Evolutionary conservation across 2,888 invertebrate species (phyloP).

Genomic region (Aproaerema taeniolella): DNA sequence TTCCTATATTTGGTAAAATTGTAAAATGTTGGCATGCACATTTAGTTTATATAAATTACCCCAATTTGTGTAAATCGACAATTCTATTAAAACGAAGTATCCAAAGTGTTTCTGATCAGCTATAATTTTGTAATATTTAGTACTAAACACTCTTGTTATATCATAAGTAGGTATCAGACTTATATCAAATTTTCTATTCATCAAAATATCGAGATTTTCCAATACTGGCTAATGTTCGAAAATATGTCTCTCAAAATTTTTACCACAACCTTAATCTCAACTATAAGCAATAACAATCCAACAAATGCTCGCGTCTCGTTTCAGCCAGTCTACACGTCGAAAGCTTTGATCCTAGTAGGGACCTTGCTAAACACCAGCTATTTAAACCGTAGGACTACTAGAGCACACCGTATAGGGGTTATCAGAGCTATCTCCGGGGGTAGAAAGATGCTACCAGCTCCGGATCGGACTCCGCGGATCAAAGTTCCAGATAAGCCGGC

Average conservation of each 20-base stretch:
- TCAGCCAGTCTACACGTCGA: constrained; percentile 44
- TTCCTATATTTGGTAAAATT: constrained; percentile 33
- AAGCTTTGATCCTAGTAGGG: constrained; percentile 34
- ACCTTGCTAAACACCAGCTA: constrained; percentile 40
- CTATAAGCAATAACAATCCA: constrained; percentile 70
- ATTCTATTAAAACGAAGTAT: background rate
- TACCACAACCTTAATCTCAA: constrained; percentile 72
- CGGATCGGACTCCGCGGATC: constrained; percentile 71
- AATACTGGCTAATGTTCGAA: constrained; percentile 68
- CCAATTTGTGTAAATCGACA: constrained; percentile 5
- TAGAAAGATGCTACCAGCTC: constrained; percentile 52
- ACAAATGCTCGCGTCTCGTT: constrained; percentile 39
- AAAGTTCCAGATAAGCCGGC: constrained; percentile 70
- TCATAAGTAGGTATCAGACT: constrained; percentile 59
- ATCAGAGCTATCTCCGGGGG: constrained; percentile 40
- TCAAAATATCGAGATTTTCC: constrained; percentile 63
- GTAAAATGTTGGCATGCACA: constrained; percentile 33
- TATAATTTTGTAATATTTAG: constrained; percentile 28
- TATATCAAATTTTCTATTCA: constrained; percentile 43
- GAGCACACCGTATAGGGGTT: constrained; percentile 38
- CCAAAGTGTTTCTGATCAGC: constrained; percentile 14
- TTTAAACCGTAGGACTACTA: constrained; percentile 36
- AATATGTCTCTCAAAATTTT: constrained; percentile 71
- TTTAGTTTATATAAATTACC: constrained; percentile 15
- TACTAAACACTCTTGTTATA: constrained; percentile 24